phyloP scores from a whole-genome alignment of 2,797 vertebrate species.

The Enteromius treurensis region DNA sequence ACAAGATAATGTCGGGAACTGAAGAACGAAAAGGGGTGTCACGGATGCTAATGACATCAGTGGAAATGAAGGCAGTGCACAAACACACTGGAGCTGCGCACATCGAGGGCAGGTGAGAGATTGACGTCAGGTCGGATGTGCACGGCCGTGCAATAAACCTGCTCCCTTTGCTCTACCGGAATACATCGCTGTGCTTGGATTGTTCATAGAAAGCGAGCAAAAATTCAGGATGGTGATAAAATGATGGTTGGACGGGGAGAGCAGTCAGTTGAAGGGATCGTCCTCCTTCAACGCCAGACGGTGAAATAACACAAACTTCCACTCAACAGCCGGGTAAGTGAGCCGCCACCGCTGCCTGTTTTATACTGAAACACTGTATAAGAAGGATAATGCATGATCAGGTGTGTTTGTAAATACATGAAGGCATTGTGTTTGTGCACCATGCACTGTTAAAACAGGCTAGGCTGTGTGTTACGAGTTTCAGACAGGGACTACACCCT shows the following conservation, averaged over 20 bases:
- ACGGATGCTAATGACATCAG: constrained; percentile 22
- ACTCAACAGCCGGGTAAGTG: constrained; percentile 40
- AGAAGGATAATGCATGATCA: neutral
- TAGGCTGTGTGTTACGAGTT: neutral
- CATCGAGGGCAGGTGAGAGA: constrained; percentile 51
- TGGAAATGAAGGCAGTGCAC: constrained; percentile 15
- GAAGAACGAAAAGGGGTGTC: constrained; percentile 3
- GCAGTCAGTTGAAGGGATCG: constrained; percentile 15
- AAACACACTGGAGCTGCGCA: constrained; percentile 33
- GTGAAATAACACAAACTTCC: constrained; percentile 50
- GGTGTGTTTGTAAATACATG: neutral
- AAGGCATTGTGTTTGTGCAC: neutral
- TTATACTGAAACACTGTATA: neutral
- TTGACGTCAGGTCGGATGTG: constrained; percentile 30
- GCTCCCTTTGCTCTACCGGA: neutral
- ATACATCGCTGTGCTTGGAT: neutral
- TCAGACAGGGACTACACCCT: constrained; percentile 38
- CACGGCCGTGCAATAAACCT: neutral
- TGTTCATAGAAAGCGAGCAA: neutral
- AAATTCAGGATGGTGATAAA: constrained; percentile 3
- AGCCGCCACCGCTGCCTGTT: neutral
- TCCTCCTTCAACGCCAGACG: constrained; percentile 27
- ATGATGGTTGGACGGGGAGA: constrained; percentile 32
- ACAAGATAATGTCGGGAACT: neutral
- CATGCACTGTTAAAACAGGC: neutral